Percentiles rank a stretch among this genome's conserved stretches.
These are phyloP conservation scores for Papilio polyxenes DNA, from an alignment of 1,140 invertebrate genomes.

Conservation along the genomic window DNA sequence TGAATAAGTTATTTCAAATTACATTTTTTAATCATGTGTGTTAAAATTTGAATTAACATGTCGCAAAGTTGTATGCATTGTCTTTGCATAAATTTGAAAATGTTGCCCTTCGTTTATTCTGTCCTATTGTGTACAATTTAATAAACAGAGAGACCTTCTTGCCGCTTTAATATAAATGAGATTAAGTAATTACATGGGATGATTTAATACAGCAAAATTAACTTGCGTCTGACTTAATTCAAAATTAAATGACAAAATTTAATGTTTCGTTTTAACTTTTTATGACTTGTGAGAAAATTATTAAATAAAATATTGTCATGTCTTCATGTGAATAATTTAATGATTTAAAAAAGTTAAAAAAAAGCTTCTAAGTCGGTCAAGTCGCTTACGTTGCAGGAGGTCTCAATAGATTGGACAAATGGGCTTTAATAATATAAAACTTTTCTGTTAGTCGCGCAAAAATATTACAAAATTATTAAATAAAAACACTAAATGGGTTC, in stretches of 20 bases:
- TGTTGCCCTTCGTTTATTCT: constrained; percentile 17
- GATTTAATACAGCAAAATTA: constrained; percentile 30
- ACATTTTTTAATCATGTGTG: background rate
- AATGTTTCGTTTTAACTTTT: background rate
- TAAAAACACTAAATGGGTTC: background rate
- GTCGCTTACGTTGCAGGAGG: too few relatives aligned
- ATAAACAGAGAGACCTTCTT: constrained; percentile 24
- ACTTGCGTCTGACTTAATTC: constrained; percentile 9
- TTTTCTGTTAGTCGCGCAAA: too few relatives aligned
- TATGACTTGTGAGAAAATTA: background rate
- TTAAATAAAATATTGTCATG: too few relatives aligned
- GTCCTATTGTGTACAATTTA: constrained; percentile 33
- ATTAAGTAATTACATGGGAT: constrained; percentile 31
- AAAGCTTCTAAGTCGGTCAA: too few relatives aligned
- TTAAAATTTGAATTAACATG: background rate
- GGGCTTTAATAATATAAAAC: background rate
- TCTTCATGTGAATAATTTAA: too few relatives aligned
- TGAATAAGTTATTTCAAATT: background rate
- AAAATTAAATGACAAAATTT: background rate
- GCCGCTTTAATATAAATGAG: constrained; percentile 24
- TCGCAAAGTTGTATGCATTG: constrained; percentile 2
- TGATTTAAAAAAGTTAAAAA: too few relatives aligned
- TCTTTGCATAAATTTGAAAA: constrained; percentile 24
- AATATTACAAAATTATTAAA: background rate
- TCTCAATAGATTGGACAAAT: too few relatives aligned